These are phyloP conservation scores for Lysiphlebus fabarum DNA, from an alignment of 1,140 invertebrate species.

Conservation along the genomic window DNA sequence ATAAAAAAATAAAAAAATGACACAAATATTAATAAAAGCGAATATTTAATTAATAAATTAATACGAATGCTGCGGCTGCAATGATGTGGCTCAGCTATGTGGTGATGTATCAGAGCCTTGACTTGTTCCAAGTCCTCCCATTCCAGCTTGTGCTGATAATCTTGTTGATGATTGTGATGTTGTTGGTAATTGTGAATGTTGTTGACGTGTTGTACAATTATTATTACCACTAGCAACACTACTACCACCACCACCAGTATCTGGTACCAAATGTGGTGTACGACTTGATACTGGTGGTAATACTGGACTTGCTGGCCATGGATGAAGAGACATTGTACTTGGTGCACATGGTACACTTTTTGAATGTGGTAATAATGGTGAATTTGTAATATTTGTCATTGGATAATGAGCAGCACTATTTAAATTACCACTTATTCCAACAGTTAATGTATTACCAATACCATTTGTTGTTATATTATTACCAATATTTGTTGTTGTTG, in stretches of 20 bases:
- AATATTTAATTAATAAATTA: constrained; percentile 27
- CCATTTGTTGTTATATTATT: constrained; percentile 37
- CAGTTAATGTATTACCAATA: constrained; percentile 41
- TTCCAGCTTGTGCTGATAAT: constrained; percentile 45
- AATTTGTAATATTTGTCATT: constrained; percentile 48
- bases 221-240: constrained; percentile 37
- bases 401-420: constrained; percentile 41
- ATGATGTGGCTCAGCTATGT: constrained; percentile 53
- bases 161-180: constrained; percentile 46
- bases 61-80: constrained; percentile 56
- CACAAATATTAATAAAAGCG: neutral
- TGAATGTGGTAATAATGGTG: constrained; percentile 60
- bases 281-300: constrained; percentile 67
- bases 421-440: constrained; percentile 41
- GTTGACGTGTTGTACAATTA: constrained; percentile 47
- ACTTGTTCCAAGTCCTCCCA: constrained; percentile 48
- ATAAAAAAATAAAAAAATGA: constrained; percentile 8
- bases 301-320: constrained; percentile 71
- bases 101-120: constrained; percentile 50
- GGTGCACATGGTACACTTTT: constrained; percentile 57
- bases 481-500: constrained; percentile 37
- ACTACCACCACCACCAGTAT: constrained; percentile 57
- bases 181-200: constrained; percentile 26
- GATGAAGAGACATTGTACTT: constrained; percentile 56
- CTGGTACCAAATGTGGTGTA: constrained; percentile 70